phyloP scores from a whole-genome alignment of 2,888 invertebrate species.

The Acanthosepion esculentum region DNA sequence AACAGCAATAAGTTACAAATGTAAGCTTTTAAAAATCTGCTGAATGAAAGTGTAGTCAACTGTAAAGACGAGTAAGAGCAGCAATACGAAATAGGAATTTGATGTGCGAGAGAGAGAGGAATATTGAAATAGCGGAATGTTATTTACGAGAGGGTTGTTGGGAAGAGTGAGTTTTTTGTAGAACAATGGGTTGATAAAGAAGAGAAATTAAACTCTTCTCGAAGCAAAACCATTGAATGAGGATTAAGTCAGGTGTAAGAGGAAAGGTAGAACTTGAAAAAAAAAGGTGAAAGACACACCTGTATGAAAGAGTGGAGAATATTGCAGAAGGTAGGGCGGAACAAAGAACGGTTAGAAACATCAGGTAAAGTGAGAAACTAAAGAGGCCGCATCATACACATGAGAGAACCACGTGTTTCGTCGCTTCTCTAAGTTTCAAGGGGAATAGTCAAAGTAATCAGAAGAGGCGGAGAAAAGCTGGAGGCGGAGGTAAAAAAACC shows the following conservation, averaged over 20 bases:
- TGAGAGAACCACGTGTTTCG: slow-evolving; percentile 15
- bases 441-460: background rate
- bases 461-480: background rate
- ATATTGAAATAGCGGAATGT: background rate
- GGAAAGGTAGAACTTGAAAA: background rate
- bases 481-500: background rate
- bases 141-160: background rate
- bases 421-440: background rate
- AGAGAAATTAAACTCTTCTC: slow-evolving; percentile 25
- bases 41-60: slow-evolving; percentile 11
- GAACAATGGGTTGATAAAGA: background rate
- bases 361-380: too few species aligned
- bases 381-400: too few species aligned
- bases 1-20: background rate
- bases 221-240: background rate
- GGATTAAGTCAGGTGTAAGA: slow-evolving; percentile 9
- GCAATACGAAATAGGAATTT: background rate
- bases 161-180: background rate
- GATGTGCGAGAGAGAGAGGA: background rate
- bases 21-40: background rate
- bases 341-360: too few species aligned
- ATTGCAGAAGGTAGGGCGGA: background rate
- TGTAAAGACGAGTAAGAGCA: background rate
- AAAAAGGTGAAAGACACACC: background rate
- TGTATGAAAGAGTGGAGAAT: background rate